phyloP scores from a whole-genome alignment of 2,888 invertebrate species.

The Melieria omissa region DNA sequence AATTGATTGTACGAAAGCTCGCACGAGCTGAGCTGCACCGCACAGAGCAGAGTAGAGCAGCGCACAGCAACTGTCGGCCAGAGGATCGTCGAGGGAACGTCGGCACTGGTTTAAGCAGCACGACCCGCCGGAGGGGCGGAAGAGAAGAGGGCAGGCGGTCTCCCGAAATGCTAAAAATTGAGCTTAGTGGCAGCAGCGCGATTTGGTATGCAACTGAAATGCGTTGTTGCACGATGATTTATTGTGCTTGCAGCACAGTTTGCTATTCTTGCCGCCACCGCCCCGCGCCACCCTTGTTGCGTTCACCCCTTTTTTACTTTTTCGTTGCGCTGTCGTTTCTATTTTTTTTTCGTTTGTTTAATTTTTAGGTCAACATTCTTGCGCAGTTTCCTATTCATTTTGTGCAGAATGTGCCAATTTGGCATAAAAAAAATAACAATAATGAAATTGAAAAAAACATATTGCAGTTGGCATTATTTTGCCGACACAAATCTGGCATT shows the following conservation, averaged over 20 bases:
- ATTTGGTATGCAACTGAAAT: slow-evolving; percentile 6
- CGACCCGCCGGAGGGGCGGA: neutral
- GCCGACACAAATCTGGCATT: too few relatives aligned
- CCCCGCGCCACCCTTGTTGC: neutral
- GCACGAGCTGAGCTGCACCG: neutral
- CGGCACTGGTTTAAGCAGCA: too few relatives aligned
- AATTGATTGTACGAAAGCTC: slow-evolving; percentile 39
- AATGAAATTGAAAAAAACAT: too few relatives aligned
- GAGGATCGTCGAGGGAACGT: too few relatives aligned
- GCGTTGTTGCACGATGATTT: slow-evolving; percentile 28
- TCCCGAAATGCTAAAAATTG: neutral
- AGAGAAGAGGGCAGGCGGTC: neutral
- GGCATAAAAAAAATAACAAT: too few relatives aligned
- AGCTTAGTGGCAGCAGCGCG: neutral
- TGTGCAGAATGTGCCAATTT: too few relatives aligned
- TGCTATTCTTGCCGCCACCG: too few relatives aligned
- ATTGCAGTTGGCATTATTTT: too few relatives aligned
- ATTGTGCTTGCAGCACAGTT: slow-evolving; percentile 14
- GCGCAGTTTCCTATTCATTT: too few relatives aligned
- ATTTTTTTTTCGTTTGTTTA: neutral
- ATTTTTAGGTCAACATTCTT: too few relatives aligned
- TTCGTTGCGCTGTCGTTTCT: too few relatives aligned
- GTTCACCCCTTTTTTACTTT: neutral
- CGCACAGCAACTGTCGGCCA: too few relatives aligned
- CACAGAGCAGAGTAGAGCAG: neutral